Percentiles rank a stretch among this genome's conserved stretches.
Evolutionary conservation across 2,888 invertebrate species (phyloP).

Genomic region (Ashinkailepas kermadecensis): DNA sequence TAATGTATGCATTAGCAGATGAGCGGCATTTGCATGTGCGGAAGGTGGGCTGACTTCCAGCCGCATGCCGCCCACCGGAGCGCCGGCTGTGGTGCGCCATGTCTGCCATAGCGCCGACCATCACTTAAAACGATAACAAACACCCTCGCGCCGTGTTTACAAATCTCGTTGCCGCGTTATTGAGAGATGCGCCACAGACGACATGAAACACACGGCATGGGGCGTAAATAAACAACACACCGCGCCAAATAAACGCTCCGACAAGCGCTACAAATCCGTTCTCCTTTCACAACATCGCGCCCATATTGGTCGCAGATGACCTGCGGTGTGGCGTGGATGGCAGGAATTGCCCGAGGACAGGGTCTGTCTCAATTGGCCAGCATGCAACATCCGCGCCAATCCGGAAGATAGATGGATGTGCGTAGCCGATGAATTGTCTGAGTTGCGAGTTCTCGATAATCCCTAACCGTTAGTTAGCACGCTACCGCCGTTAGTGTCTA

Average conservation of each 20-base stretch:
- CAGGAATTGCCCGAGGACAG: neutral
- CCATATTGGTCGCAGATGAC: slow-evolving; percentile 1
- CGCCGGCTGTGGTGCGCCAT: too few relatives aligned
- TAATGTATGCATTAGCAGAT: neutral
- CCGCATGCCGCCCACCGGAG: too few relatives aligned
- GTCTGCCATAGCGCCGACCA: neutral
- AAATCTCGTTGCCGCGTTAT: slow-evolving; percentile 19
- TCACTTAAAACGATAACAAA: slow-evolving; percentile 14
- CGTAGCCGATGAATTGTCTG: too few relatives aligned
- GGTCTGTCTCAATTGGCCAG: too few relatives aligned
- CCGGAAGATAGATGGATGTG: too few relatives aligned
- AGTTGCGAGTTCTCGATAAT: too few relatives aligned
- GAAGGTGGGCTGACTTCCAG: too few relatives aligned
- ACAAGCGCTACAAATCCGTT: slow-evolving; percentile 5
- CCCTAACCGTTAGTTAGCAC: too few relatives aligned
- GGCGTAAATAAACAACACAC: slow-evolving; percentile 10
- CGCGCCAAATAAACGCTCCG: slow-evolving; percentile 11
- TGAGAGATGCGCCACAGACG: slow-evolving; percentile 20
- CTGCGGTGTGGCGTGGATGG: neutral
- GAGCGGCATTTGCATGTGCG: neutral
- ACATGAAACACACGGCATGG: slow-evolving; percentile 20
- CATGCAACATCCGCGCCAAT: too few relatives aligned
- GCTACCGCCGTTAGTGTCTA: too few relatives aligned
- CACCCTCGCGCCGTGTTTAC: neutral
- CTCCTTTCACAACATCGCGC: neutral